Conservation (phyloP, 2,797 vertebrate species). For the Chlorospingus semifuscus region DNA sequence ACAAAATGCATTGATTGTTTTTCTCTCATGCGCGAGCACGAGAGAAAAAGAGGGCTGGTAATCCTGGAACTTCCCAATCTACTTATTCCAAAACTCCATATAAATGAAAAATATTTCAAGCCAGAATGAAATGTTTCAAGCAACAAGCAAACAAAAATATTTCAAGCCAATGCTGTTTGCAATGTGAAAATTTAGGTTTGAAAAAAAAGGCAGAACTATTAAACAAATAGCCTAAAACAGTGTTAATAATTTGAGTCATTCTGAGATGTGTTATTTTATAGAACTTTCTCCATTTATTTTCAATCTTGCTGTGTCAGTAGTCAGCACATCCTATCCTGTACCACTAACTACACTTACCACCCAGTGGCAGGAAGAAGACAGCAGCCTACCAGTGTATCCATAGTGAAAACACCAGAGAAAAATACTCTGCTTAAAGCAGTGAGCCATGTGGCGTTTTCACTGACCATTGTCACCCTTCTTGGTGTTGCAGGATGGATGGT, state of each 20-base stretch:
- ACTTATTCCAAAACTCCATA: neutral
- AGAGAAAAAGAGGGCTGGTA: neutral
- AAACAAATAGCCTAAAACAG: neutral
- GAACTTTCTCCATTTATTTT: neutral
- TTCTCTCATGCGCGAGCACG: neutral
- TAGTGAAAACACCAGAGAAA: neutral
- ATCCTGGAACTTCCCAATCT: neutral
- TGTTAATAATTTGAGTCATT: neutral
- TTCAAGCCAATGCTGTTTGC: neutral
- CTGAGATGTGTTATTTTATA: neutral
- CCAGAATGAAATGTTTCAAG: too few relatives aligned
- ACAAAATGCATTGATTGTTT: neutral
- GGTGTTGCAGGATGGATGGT: slow-evolving; percentile 90
- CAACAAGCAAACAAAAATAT: neutral
- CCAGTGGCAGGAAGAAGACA: neutral
- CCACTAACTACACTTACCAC: neutral
- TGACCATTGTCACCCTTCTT: neutral
- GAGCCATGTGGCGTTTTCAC: rapidly evolving
- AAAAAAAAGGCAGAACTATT: neutral
- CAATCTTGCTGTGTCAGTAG: neutral
- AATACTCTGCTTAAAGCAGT: neutral
- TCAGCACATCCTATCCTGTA: neutral
- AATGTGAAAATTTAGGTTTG: neutral
- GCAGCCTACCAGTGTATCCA: rapidly evolving
- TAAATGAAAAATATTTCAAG: neutral